A percentile compares a stretch with the other conserved stretches of the same genome.
Conservation (phyloP, 1,140 invertebrate genomes). For the Pentalonia nigronervosa region DNA sequence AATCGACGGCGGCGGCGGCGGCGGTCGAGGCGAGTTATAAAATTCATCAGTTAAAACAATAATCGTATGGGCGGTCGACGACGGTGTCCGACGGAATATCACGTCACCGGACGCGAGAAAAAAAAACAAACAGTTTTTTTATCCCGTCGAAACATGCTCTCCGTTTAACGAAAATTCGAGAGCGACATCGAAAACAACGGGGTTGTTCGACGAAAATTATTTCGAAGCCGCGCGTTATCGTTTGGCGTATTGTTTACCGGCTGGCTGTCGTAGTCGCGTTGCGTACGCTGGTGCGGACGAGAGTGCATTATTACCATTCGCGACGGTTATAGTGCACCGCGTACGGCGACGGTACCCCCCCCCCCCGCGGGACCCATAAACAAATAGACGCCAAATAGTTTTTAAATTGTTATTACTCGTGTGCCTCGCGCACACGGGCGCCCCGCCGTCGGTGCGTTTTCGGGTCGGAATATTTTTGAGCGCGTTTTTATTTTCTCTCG, state of each 20-base stretch:
- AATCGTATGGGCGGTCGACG: neutral
- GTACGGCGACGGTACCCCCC: neutral
- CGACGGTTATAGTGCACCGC: neutral
- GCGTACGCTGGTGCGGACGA: conserved; percentile 4
- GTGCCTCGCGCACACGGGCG: no score
- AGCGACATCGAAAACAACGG: neutral
- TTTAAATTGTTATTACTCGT: conserved; percentile 43
- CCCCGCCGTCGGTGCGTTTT: no score
- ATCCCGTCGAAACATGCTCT: no score
- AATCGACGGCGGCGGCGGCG: no score
- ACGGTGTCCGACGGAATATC: neutral
- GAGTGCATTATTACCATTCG: conserved; percentile 33
- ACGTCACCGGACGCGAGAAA: neutral
- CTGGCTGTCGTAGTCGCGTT: neutral
- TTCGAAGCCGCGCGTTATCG: neutral
- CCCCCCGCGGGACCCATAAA: conserved; percentile 53
- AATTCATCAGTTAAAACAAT: no score
- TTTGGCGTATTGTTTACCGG: conserved; percentile 1
- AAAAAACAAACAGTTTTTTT: neutral
- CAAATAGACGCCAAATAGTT: conserved; percentile 53
- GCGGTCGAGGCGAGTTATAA: no score
- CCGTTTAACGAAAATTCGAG: neutral
- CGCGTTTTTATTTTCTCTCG: neutral
- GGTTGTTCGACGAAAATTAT: neutral
- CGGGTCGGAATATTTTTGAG: neutral